Base-by-base conservation (phyloP, 2,888 invertebrate species). In the Notodonta dromedarius region DNA sequence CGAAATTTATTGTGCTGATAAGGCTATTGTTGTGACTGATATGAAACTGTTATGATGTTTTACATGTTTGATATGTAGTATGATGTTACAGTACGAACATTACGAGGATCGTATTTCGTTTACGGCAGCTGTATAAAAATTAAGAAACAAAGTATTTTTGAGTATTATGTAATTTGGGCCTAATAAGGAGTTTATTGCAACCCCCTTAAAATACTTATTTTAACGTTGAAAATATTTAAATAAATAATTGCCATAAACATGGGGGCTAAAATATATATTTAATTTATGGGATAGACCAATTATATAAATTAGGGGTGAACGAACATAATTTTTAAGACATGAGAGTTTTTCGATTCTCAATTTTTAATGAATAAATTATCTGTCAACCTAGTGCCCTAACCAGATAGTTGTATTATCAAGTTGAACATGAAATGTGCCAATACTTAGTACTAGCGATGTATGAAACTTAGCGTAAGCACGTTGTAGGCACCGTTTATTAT, bases 361-460 rank as follows among this genome's bases (percentile, higher is more conserved):
- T 59, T 44, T 42, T 61, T 57, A 58, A 55, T 56, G 55, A 60
- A 39, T 5, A 58, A 42, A 61, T 52, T 63, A 58, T 51, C 52
- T 69, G 54, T 62, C 56, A 63, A 56, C 57, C 60, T 72, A 78
- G 75, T 70, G 71, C 71, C 75, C 69, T 65, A 62, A 59, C 51
- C 57, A 51, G 50, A 54, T 14, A 48, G 50, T 64, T 59, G 54
- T 56, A 56, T 54, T 61, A 58, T 61, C 61, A 63, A 58, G 59
- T 58, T 62, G 62, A 62, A 68, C 53, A 59, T 60, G 55, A 59
- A 54, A 62, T 66, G 74, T 75, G 74, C 74, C 74, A 75, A 76
- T 57, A 59, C 59, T 60, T 62, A 42, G 42, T 70, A 66, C 40
- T 51, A 40, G n/a, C 70, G 48, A 57, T 16, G 39, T 54, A 56